Evolutionary conservation across 2,888 invertebrate genomes (phyloP).

Genomic region (Hirudinaria manillensis): DNA sequence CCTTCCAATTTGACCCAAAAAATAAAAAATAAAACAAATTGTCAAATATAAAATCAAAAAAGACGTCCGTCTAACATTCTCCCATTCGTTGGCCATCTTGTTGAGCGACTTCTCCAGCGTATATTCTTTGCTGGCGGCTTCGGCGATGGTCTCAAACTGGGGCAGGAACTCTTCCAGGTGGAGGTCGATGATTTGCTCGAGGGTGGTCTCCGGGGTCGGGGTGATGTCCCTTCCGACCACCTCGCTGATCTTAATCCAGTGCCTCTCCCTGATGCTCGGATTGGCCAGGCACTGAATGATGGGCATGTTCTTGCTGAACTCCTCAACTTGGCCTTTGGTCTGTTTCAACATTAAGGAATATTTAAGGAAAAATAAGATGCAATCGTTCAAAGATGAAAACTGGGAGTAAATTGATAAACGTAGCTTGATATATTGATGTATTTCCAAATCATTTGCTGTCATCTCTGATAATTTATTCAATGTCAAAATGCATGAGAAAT

Average conservation of each 20-base stretch:
- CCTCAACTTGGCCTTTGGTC: conserved; percentile 70
- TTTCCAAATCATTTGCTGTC: not conserved
- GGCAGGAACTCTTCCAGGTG: conserved; percentile 76
- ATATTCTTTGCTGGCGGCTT: conserved; percentile 90
- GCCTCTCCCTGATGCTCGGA: conserved; percentile 62
- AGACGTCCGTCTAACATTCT: conserved; percentile 45
- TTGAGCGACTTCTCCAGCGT: conserved; percentile 79
- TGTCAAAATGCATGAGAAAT: not conserved
- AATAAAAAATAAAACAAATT: not conserved
- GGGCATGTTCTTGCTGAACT: conserved; percentile 72
- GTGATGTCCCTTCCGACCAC: conserved; percentile 86
- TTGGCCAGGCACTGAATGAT: conserved; percentile 88
- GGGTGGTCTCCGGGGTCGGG: conserved; percentile 71
- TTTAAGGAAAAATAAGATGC: not conserved
- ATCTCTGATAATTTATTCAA: not conserved
- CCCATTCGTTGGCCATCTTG: conserved; percentile 88
- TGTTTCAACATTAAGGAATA: conserved; percentile 38
- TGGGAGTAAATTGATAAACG: not conserved
- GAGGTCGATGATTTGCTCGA: conserved; percentile 79
- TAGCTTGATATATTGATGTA: not conserved
- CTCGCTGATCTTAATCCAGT: conserved; percentile 69
- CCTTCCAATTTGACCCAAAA: not conserved
- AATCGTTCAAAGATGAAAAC: not conserved
- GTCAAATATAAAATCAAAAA: not conserved
- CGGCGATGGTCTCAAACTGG: conserved; percentile 84